Evolutionary conservation across 23 tunicate species (phyloP), one percentile per base, ranked within the genome.

Genomic region (Halocynthia roretzi): DNA sequence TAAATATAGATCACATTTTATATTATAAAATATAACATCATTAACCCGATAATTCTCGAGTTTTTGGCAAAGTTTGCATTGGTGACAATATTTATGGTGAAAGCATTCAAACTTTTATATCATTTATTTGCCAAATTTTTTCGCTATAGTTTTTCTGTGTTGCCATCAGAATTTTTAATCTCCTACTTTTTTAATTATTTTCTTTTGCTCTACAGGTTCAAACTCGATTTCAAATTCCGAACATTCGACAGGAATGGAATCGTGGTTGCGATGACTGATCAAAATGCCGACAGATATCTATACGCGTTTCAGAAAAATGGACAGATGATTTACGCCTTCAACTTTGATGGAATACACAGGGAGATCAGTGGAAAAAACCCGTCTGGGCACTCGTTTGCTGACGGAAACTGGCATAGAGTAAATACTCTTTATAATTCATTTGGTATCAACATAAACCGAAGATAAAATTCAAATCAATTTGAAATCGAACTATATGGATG

Each of bases 341-440:
- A 14, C n/a, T 15, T 58, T 14, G 15, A 15, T 58, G 15, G 63
- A n/a, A 15, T n/a, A n/a, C 63, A 15, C n/a, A 58, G 17, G 63
- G 17, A 14, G 17, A n/a, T 14, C 15, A 58, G 15, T 58, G 17
- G n/a, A 2, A 58, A 58, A 58, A 15, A 15, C 1, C 15, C 15
- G 17, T 14, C 15, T 58, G 63, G 2, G 15, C 63, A 14, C n/a
- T 15, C n/a, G 2, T 58, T 58, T 2, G 15, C 63, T 58, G 5
- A 58, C 63, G 63, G 63, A 58, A 15, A 58, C 15, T 58, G 63
- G 63, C 63, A 58, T n/a, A 58, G 63, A 14, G 63, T 58, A 58
- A 58, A 0, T 58, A 58, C 15, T 58, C 4, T 58, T 58, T n/a
- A n/a, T 14, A 14, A 14, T 58, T 4, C 44, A 31, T 31, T 31